Percentiles rank a stretch among this genome's conserved stretches.
Evolutionary conservation across 2,113 vertebrate genomes (phyloP).

Genomic region (Menidia beryllina): DNA sequence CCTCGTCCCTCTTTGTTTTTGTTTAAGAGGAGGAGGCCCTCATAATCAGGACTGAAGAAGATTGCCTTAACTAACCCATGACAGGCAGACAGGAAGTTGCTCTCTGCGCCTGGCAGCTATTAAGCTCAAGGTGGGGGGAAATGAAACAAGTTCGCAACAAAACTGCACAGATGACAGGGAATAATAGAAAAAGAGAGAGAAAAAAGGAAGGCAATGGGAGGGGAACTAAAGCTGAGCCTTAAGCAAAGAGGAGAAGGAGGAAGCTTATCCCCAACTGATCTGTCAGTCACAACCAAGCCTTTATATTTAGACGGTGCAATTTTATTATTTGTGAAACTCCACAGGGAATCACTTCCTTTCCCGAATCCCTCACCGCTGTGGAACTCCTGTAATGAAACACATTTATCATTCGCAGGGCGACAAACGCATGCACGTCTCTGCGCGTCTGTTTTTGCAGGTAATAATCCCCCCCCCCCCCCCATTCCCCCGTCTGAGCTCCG

Average conservation of each 20-base stretch:
- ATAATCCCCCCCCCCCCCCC: no score
- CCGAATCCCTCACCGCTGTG: constrained; percentile 48
- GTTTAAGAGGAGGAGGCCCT: constrained; percentile 39
- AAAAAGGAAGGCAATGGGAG: neutral
- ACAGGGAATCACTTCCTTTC: constrained; percentile 61
- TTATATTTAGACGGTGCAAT: constrained; percentile 73
- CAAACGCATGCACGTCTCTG: constrained; percentile 68
- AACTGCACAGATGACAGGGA: constrained; percentile 43
- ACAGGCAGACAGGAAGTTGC: constrained; percentile 33
- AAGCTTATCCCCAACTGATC: constrained; percentile 58
- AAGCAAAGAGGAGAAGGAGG: constrained; percentile 49
- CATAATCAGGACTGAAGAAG: constrained; percentile 20
- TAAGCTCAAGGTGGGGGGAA: constrained; percentile 53
- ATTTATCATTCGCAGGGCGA: constrained; percentile 80
- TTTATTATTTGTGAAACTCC: constrained; percentile 72
- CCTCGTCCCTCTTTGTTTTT: constrained; percentile 61
- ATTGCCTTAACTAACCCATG: constrained; percentile 51
- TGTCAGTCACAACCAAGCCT: constrained; percentile 72
- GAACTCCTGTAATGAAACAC: constrained; percentile 79
- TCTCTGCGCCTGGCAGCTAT: constrained; percentile 33
- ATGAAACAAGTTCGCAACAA: constrained; percentile 47
- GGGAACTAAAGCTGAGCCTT: constrained; percentile 31
- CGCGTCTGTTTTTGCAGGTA: constrained; percentile 64
- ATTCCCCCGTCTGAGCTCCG: constrained; percentile 32
- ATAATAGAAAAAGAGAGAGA: neutral